These are phyloP conservation scores for Microctenopoma steveboyesi DNA, from an alignment of 2,797 vertebrate genomes.

Conservation along the genomic window DNA sequence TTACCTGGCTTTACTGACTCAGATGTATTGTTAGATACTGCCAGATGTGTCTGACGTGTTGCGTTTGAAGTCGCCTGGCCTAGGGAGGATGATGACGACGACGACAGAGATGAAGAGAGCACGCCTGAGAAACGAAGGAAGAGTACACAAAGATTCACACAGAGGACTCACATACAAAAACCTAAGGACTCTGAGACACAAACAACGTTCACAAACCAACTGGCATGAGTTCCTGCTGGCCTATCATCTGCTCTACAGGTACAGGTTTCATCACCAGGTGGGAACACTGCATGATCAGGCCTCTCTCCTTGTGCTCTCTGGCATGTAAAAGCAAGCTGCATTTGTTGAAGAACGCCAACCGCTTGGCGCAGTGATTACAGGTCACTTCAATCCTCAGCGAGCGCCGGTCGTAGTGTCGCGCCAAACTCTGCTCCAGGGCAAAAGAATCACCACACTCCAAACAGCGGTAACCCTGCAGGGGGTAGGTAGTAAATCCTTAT, in stretches of 20 bases:
- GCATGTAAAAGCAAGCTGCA: conserved; percentile 96
- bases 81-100: conserved; percentile 27
- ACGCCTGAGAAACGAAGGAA: conserved; percentile 2
- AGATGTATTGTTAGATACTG: conserved; percentile 58
- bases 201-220: conserved; percentile 65
- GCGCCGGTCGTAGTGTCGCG: conserved; percentile 92
- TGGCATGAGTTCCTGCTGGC: conserved; percentile 87
- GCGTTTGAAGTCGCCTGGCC: conserved; percentile 24
- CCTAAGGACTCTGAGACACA: background rate
- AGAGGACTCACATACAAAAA: background rate
- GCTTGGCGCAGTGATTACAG: conserved; percentile 95
- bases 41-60: conserved; percentile 60
- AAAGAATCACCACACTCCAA: conserved; percentile 95
- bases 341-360: conserved; percentile 97
- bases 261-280: conserved; percentile 96
- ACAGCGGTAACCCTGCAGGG: conserved; percentile 89
- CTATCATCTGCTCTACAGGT: conserved; percentile 94
- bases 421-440: conserved; percentile 92
- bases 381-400: conserved; percentile 97
- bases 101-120: conserved; percentile 38
- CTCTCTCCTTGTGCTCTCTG: conserved; percentile 96
- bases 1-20: conserved; percentile 78
- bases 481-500: background rate
- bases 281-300: conserved; percentile 98
- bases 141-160: background rate